Percentiles rank a stretch among this genome's conserved stretches.
phyloP scores from a whole-genome alignment of 2,113 vertebrate genomes.

The Monopterus albus region DNA sequence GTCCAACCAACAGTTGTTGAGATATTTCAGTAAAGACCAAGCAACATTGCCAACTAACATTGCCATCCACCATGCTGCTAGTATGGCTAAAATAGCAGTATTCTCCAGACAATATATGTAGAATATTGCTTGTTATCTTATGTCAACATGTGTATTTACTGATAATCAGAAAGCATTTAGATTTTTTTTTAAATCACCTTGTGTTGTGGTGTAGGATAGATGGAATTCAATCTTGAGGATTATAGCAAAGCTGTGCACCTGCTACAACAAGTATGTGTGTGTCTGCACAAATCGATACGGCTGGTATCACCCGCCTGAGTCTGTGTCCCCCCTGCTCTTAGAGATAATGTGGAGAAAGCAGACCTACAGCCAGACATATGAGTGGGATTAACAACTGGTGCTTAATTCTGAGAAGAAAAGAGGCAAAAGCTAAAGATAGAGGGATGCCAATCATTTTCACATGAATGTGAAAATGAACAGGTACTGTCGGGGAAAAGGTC shows the following conservation, averaged over 20 bases:
- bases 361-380: slow-evolving; percentile 67
- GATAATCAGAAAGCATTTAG: background rate
- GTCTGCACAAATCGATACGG: slow-evolving; percentile 60
- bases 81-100: background rate
- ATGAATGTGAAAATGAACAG: slow-evolving; percentile 70
- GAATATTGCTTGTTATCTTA: background rate
- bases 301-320: slow-evolving; percentile 56
- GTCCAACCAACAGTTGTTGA: background rate
- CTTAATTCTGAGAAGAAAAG: slow-evolving; percentile 72
- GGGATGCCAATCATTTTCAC: slow-evolving; percentile 75
- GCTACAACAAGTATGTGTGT: slow-evolving; percentile 11
- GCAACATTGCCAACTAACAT: too few species aligned
- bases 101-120: too few species aligned
- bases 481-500: slow-evolving; percentile 76
- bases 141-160: slow-evolving; percentile 1
- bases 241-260: slow-evolving; percentile 30
- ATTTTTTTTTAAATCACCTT: slow-evolving; percentile 4
- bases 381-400: slow-evolving; percentile 71
- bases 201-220: slow-evolving; percentile 16
- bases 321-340: slow-evolving; percentile 43
- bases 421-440: slow-evolving; percentile 61
- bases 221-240: slow-evolving; percentile 41
- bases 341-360: slow-evolving; percentile 66
- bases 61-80: too few species aligned
- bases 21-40: background rate